Conservation (phyloP, 2,888 invertebrate species). For the Cantharis rustica region DNA sequence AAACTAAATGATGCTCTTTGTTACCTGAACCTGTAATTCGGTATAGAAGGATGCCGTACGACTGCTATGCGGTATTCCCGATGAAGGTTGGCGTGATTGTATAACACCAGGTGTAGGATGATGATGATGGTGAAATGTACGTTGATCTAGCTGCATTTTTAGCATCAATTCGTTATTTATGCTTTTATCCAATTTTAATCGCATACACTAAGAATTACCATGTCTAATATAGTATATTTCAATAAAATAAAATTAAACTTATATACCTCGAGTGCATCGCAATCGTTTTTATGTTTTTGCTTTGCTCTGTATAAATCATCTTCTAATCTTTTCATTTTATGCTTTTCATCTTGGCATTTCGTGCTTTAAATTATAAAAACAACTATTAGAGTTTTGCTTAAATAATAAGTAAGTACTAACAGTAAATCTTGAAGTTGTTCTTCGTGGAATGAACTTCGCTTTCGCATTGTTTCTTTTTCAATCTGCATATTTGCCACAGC, state of each 20-base stretch:
- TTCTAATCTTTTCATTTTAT: conserved; percentile 34
- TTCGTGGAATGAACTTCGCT: conserved; percentile 35
- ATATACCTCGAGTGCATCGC: conserved; percentile 31
- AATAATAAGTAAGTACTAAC: conserved; percentile 20
- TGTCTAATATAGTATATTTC: not conserved
- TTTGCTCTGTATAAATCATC: conserved; percentile 37
- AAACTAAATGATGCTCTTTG: not conserved
- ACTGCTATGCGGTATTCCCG: not conserved
- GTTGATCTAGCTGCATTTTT: conserved; percentile 31
- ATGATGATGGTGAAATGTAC: not conserved
- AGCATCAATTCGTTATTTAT: conserved; percentile 32
- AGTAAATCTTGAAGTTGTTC: conserved; percentile 34
- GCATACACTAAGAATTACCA: conserved; percentile 22
- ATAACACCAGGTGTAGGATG: not conserved
- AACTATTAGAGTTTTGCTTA: not conserved
- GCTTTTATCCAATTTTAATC: conserved; percentile 30
- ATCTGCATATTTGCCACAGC: conserved; percentile 38
- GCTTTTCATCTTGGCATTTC: conserved; percentile 35
- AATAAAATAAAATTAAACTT: not conserved
- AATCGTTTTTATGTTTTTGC: conserved; percentile 25
- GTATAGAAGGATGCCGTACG: conserved; percentile 29
- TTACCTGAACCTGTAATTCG: conserved; percentile 28
- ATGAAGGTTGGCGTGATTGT: not conserved
- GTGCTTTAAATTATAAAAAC: conserved; percentile 24
- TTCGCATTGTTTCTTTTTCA: conserved; percentile 39